Conservation (phyloP, 2,888 invertebrate genomes). For the Asteroscopus sphinx region DNA sequence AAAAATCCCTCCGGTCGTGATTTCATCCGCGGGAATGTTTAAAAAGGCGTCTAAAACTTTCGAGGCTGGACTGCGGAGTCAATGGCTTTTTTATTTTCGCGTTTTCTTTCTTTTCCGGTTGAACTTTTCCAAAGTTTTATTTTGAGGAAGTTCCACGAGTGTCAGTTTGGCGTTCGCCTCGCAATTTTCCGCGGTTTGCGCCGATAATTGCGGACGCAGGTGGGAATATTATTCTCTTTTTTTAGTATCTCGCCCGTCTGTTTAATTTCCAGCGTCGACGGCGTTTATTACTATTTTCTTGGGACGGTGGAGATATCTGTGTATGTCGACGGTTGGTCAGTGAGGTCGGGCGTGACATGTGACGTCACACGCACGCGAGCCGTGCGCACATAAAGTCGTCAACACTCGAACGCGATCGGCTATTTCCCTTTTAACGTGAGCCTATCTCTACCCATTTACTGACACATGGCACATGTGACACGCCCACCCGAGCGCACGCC, state of each 20-base stretch:
- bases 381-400: slow-evolving; percentile 42
- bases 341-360: slow-evolving; percentile 51
- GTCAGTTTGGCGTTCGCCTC: slow-evolving; percentile 86
- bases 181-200: slow-evolving; percentile 87
- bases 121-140: slow-evolving; percentile 87
- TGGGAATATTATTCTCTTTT: slow-evolving; percentile 76
- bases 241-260: slow-evolving; percentile 63
- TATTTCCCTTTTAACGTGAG: slow-evolving; percentile 60
- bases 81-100: slow-evolving; percentile 88
- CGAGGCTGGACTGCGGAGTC: slow-evolving; percentile 83
- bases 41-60: slow-evolving; percentile 85
- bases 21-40: slow-evolving; percentile 80
- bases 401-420: slow-evolving; percentile 56
- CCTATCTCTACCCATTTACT: slow-evolving; percentile 73
- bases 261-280: slow-evolving; percentile 58
- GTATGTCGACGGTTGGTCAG: slow-evolving; percentile 46
- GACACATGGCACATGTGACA: slow-evolving; percentile 71
- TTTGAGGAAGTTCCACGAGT: slow-evolving; percentile 87
- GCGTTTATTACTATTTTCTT: slow-evolving; percentile 61
- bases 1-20: slow-evolving; percentile 74
- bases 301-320: slow-evolving; percentile 30
- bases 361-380: slow-evolving; percentile 46
- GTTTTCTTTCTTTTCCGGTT: slow-evolving; percentile 88
- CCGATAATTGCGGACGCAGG: slow-evolving; percentile 89
- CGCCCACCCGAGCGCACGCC: slow-evolving; percentile 81